Evolutionary conservation across 2,888 invertebrate species (phyloP).

Genomic region (Kryphioiulus occultus): DNA sequence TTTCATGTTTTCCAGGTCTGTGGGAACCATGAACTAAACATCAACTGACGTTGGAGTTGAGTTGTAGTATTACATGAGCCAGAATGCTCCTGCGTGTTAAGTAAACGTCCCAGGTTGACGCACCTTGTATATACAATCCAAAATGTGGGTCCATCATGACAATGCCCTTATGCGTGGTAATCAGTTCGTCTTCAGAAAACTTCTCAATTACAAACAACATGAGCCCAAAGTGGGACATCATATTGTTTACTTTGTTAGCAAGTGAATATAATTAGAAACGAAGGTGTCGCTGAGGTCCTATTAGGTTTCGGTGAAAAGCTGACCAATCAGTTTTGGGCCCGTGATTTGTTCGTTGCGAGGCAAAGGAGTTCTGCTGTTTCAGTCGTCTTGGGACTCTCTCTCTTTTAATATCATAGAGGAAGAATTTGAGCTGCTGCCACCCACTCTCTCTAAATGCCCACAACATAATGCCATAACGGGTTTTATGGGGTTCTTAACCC

Average conservation of each 20-base stretch:
- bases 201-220: neutral
- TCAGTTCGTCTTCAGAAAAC: neutral
- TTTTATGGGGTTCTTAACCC: slow-evolving; percentile 36
- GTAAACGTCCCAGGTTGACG: no score
- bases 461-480: slow-evolving; percentile 36
- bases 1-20: no score
- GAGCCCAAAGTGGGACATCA: neutral
- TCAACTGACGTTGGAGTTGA: no score
- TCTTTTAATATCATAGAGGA: slow-evolving; percentile 14
- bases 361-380: neutral
- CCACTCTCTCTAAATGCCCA: slow-evolving; percentile 20
- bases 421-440: neutral
- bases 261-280: neutral
- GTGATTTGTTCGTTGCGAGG: neutral
- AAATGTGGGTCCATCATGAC: no score
- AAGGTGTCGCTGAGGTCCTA: slow-evolving; percentile 12
- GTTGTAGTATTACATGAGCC: no score
- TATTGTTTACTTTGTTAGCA: neutral
- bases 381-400: neutral
- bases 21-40: no score
- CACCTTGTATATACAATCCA: no score
- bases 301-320: neutral
- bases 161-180: neutral
- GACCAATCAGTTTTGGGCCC: neutral
- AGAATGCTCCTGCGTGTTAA: no score